Percentiles rank a stretch among this genome's conserved stretches.
Evolutionary conservation across 30 jellyfish, hydroid and myxozoan genomes (phyloP).

Genomic region (Chrysaora quinquecirrha): DNA sequence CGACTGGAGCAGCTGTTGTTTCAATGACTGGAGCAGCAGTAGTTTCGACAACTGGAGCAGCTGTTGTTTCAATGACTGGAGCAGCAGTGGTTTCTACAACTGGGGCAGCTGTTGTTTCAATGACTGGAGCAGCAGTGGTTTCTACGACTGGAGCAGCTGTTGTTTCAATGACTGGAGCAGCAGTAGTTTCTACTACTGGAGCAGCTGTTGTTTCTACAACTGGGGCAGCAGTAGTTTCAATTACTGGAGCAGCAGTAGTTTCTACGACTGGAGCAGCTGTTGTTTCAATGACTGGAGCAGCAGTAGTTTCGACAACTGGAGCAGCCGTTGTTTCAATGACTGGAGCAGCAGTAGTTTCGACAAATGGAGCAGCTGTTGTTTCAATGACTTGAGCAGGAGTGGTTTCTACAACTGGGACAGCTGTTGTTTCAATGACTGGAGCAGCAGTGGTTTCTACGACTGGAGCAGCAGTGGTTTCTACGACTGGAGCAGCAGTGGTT

Average conservation of each 20-base stretch:
- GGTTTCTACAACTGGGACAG: slow-evolving; percentile 12
- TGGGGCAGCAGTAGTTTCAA: slow-evolving; percentile 24
- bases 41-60: slow-evolving; percentile 28
- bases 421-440: not conserved
- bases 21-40: slow-evolving; percentile 35
- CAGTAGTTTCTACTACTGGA: slow-evolving; percentile 2
- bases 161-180: slow-evolving; percentile 18
- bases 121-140: not conserved
- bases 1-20: slow-evolving; percentile 41
- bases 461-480: slow-evolving; percentile 5
- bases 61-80: slow-evolving; percentile 34
- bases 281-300: slow-evolving; percentile 31
- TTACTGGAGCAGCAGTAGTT: not conserved
- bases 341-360: slow-evolving; percentile 18
- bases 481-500: slow-evolving; percentile 25
- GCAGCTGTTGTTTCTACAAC: slow-evolving; percentile 31
- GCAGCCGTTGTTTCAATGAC: slow-evolving; percentile 32
- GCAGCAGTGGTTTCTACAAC: not conserved
- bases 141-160: not conserved
- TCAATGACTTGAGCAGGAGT: slow-evolving; percentile 1
- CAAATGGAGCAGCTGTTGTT: slow-evolving; percentile 17
- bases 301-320: slow-evolving; percentile 34
- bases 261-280: slow-evolving; percentile 24
- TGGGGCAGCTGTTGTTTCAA: slow-evolving; percentile 2
- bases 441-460: slow-evolving; percentile 1